These are phyloP conservation scores for Ctenoplectra terminalis DNA, from an alignment of 1,140 invertebrate species.

Conservation along the genomic window DNA sequence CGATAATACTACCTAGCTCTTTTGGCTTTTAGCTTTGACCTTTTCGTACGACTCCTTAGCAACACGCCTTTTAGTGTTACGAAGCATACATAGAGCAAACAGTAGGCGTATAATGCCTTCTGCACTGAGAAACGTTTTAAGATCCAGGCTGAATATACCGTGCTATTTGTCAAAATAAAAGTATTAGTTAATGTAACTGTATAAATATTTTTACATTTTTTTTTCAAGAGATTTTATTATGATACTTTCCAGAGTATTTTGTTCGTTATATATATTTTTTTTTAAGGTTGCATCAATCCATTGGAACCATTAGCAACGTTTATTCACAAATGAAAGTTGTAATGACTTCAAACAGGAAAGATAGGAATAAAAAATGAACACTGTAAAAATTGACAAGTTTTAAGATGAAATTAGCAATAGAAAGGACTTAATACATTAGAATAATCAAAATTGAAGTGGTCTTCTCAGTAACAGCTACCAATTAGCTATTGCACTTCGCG, in stretches of 20 bases:
- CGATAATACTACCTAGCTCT: conserved; percentile 14
- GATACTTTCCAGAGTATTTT: too few species aligned
- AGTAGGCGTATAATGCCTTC: neutral
- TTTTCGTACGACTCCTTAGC: neutral
- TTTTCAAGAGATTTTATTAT: too few species aligned
- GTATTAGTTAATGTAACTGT: neutral
- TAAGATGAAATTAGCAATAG: too few species aligned
- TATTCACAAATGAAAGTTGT: neutral
- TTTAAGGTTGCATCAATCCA: too few species aligned
- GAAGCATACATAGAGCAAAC: neutral
- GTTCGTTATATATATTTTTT: too few species aligned
- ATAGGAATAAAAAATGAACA: neutral
- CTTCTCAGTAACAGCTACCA: neutral
- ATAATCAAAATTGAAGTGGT: neutral
- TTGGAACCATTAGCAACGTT: too few species aligned
- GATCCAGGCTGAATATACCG: too few species aligned
- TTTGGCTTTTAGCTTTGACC: conserved; percentile 30
- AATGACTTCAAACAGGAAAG: neutral
- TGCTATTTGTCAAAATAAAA: neutral
- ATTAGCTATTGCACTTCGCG: neutral
- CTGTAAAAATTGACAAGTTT: neutral
- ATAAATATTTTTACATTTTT: too few species aligned
- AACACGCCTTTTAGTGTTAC: conserved; percentile 16
- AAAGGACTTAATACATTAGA: neutral
- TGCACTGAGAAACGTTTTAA: neutral